Base-by-base conservation (phyloP, 2,797 vertebrate genomes). In the Sebastiscus tertius region DNA sequence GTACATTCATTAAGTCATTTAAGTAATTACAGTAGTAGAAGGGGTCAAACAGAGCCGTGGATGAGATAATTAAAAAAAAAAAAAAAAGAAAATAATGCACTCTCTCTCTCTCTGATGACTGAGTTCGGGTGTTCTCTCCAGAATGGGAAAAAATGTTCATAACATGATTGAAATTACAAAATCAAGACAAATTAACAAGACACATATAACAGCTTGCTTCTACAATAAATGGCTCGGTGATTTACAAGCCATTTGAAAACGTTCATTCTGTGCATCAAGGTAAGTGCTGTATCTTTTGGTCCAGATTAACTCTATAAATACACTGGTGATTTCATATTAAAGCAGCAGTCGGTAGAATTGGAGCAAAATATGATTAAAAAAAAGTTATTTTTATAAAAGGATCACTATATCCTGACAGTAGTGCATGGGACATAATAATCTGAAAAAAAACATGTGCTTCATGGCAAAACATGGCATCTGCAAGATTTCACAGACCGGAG, bases 1-100 rank as follows among this genome's bases (percentile, higher is more conserved):
- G 54, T 67, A 68, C n/a, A 76, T 77, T 81, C n/a, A 85, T 88
- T 60, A 81, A 58, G 54, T 64, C 8, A 46, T 75, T 68, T 60
- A 49, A 66, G 59, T 83, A 67, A 85, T 83, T 87, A 62, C 63
- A 63, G 3, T 34, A 22, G 9, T 8, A 73, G 65, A 68, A 27
- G 67, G 22, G 61, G 34, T 58, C 58, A 78, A 77, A 72, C 56
- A 68, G 24, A 70, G 33, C 71, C 18, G 8, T 82, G 59, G 29
- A 74, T 55, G 7, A 4, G 2, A 36, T 42, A 36, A 26, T 42
- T 42, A 22, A 22, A 54, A 11, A 8, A 54, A 46, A 29, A 29
- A 1, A 46, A 46, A 46, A 3, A 42, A 69, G 24, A 49, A 81
- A 42, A 88, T 49, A 33, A 10, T 24, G 14, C n/a, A 10, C 34